These are phyloP conservation scores for Orycteropus afer DNA, from an alignment of 2,113 vertebrate genomes.

Conservation along the genomic window DNA sequence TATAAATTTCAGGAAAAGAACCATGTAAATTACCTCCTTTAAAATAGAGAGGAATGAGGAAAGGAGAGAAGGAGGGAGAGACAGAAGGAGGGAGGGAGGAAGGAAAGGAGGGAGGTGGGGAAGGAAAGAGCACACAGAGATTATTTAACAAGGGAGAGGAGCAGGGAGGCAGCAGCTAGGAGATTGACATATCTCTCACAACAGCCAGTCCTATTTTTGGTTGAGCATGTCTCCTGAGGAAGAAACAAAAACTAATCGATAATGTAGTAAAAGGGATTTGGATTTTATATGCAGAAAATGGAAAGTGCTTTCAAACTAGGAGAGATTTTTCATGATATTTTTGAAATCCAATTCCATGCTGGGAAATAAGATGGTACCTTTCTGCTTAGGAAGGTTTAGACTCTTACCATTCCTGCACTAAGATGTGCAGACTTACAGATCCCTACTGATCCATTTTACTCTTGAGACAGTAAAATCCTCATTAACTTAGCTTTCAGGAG, in stretches of 20 bases:
- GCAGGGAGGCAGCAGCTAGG: background rate
- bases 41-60: background rate
- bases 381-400: background rate
- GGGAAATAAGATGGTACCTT: constrained; percentile 37
- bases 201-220: background rate
- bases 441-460: background rate
- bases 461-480: constrained; percentile 44
- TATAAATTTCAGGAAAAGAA: background rate
- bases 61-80: background rate
- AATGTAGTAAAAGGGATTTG: background rate
- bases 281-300: background rate
- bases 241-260: background rate
- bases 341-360: background rate
- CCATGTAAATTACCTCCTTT: background rate
- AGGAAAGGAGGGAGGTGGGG: background rate
- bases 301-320: background rate
- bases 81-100: background rate
- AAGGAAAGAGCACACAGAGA: background rate
- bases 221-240: background rate
- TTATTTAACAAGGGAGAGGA: background rate
- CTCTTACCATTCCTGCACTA: background rate
- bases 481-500: constrained; percentile 28
- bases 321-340: background rate
- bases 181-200: background rate
- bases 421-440: background rate